These are phyloP conservation scores for Sebastes taczanowskii DNA, from an alignment of 2,797 vertebrate genomes.

Conservation along the genomic window DNA sequence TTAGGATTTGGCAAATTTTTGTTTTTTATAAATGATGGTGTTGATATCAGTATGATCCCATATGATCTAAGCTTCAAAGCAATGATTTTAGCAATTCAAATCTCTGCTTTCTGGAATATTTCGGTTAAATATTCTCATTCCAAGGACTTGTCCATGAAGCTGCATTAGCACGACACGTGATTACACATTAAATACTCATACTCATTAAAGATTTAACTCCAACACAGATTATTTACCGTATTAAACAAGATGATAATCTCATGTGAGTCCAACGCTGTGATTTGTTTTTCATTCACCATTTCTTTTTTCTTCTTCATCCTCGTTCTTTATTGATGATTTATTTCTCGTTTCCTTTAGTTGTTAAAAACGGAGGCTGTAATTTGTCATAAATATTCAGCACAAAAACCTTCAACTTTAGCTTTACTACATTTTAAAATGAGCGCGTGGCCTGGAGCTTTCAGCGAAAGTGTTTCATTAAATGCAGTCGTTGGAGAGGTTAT, in stretches of 20 bases:
- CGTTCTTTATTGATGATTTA: neutral
- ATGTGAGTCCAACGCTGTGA: neutral
- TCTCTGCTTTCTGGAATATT: neutral
- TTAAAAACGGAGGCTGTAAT: neutral
- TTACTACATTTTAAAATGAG: neutral
- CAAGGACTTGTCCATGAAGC: conserved; percentile 1
- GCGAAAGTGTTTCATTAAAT: neutral
- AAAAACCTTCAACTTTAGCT: neutral
- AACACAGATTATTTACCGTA: neutral
- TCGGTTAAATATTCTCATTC: neutral
- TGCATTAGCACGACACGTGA: no score
- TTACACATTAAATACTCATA: no score
- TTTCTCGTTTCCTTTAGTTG: neutral
- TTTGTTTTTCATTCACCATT: no score
- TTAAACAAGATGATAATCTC: neutral
- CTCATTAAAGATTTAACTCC: neutral
- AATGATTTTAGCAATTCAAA: neutral
- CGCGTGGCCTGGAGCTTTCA: neutral
- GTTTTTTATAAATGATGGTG: no score
- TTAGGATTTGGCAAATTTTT: neutral
- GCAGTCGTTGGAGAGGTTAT: neutral
- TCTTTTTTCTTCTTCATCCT: neutral
- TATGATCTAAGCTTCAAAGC: neutral
- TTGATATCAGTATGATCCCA: neutral
- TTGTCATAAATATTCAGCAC: neutral